Evolutionary conservation across 2,113 vertebrate genomes (phyloP).

Genomic region (Neogobius melanostomus): DNA sequence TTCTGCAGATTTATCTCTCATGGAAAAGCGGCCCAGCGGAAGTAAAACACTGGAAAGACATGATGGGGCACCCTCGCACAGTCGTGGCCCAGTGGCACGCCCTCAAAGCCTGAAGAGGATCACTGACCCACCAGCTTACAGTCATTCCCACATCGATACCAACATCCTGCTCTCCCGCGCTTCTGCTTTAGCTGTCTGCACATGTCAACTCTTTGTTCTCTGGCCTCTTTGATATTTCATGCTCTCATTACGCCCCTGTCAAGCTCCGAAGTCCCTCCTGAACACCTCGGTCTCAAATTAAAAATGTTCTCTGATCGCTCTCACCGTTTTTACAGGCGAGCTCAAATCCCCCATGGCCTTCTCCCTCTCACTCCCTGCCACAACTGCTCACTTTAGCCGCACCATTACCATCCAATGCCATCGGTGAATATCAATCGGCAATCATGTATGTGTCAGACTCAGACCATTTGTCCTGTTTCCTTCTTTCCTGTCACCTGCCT

Average conservation of each 20-base stretch:
- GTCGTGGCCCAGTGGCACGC: conserved; percentile 98
- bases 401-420: conserved; percentile 53
- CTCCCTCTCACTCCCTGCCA: conserved; percentile 14
- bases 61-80: conserved; percentile 94
- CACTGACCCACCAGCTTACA: conserved; percentile 48
- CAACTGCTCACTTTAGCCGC: conserved; percentile 29
- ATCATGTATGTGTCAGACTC: conserved; percentile 49
- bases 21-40: conserved; percentile 99
- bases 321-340: conserved; percentile 30
- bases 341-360: conserved; percentile 25
- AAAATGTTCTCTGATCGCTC: conserved; percentile 59
- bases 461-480: conserved; percentile 21
- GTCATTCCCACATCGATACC: conserved; percentile 26
- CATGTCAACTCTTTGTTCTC: conserved; percentile 71
- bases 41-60: conserved; percentile 99
- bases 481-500: conserved; percentile 23
- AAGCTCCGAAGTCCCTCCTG: conserved; percentile 41
- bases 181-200: conserved; percentile 39
- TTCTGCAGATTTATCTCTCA: conserved; percentile 92
- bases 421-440: conserved; percentile 44
- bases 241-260: conserved; percentile 50
- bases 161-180: conserved; percentile 45
- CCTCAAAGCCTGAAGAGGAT: conserved; percentile 89
- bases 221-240: conserved; percentile 70
- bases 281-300: conserved; percentile 48